Percentiles rank a stretch among this genome's conserved stretches.
Evolutionary conservation across 2,113 vertebrate genomes (phyloP).

Genomic region (Uropsilus gracilis): DNA sequence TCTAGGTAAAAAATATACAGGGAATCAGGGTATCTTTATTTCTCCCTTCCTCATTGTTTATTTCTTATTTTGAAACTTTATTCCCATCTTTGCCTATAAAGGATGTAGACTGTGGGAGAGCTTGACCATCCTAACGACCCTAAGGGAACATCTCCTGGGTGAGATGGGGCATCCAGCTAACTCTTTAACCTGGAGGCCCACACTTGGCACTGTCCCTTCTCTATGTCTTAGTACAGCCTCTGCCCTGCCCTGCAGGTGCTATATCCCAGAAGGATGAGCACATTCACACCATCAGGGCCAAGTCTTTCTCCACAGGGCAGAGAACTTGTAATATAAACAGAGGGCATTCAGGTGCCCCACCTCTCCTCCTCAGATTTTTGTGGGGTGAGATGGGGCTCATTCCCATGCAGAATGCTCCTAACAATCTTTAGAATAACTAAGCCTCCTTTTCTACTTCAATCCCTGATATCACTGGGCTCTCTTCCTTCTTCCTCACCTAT

Average conservation of each 20-base stretch:
- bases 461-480: not conserved
- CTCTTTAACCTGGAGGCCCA: not conserved
- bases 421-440: not conserved
- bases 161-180: not conserved
- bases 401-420: not conserved
- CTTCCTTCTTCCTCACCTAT: not conserved
- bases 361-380: not conserved
- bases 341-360: not conserved
- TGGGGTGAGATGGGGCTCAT: too few species aligned
- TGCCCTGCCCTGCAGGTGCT: slow-evolving; percentile 14
- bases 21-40: not conserved
- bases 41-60: not conserved
- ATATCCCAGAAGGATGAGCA: not conserved
- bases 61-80: not conserved
- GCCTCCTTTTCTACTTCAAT: not conserved
- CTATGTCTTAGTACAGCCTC: not conserved
- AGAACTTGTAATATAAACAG: not conserved
- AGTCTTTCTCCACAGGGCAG: not conserved
- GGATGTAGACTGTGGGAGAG: not conserved
- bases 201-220: not conserved
- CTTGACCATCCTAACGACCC: not conserved
- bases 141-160: not conserved
- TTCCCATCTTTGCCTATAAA: not conserved
- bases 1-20: not conserved
- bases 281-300: slow-evolving; percentile 9